Conservation (phyloP, 2,797 vertebrate genomes). For the Takifugu rubripes region DNA sequence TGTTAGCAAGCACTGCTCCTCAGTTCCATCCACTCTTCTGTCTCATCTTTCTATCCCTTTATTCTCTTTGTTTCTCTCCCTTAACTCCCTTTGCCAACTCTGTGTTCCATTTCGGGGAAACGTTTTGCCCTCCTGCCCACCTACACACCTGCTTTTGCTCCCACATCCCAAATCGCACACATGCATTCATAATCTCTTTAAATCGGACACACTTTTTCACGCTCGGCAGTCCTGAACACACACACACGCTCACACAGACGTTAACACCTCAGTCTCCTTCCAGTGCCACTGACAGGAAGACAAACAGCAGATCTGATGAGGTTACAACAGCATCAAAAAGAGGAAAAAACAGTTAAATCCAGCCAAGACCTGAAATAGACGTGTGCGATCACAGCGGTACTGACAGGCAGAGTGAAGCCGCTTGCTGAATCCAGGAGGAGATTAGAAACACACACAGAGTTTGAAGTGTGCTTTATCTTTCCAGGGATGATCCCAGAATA, state of each 20-base stretch:
- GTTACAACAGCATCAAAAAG: conserved; percentile 41
- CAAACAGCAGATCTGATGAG: conserved; percentile 58
- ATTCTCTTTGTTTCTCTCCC: conserved; percentile 18
- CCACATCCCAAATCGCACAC: conserved; percentile 16
- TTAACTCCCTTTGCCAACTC: conserved; percentile 53
- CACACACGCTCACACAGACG: conserved; percentile 19
- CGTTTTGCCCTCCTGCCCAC: conserved; percentile 35
- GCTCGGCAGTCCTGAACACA: conserved; percentile 11
- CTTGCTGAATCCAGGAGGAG: conserved; percentile 60
- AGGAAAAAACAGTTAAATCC: conserved; percentile 36
- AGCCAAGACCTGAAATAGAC: conserved; percentile 67
- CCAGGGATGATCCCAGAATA: conserved; percentile 71
- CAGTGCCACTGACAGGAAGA: conserved; percentile 61
- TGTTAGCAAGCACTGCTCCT: neutral
- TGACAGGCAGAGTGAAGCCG: conserved; percentile 60
- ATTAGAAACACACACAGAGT: conserved; percentile 61
- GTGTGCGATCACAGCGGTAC: conserved; percentile 30
- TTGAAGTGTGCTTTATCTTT: conserved; percentile 65
- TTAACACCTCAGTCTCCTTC: conserved; percentile 35
- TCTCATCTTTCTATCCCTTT: neutral
- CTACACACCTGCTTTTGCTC: neutral
- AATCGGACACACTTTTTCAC: conserved; percentile 31
- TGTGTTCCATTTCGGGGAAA: conserved; percentile 57
- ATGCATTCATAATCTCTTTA: conserved; percentile 23
- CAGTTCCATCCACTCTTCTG: neutral